Percentiles rank a stretch among this genome's conserved stretches.
Evolutionary conservation across 92 coral and sea anemone species (phyloP).

Genomic region (Phenganax marumi): DNA sequence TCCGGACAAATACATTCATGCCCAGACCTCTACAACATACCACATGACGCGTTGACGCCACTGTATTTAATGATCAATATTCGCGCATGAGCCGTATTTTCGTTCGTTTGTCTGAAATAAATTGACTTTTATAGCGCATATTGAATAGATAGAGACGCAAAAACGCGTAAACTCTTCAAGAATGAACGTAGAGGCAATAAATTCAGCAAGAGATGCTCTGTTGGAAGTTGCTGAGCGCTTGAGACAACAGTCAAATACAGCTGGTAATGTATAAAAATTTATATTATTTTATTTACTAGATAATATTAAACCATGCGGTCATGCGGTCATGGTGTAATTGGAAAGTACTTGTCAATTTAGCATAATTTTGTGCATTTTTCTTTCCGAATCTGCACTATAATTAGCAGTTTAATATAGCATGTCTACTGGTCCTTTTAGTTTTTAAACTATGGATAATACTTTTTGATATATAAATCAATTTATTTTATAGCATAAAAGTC

Average conservation of each 20-base stretch:
- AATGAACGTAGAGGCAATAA: slow-evolving; percentile 12
- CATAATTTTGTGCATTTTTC: no score
- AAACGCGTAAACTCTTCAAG: neutral
- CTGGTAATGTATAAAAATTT: no score
- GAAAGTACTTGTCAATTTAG: neutral
- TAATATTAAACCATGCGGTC: neutral
- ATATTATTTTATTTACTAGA: neutral
- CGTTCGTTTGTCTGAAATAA: neutral
- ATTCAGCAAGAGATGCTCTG: slow-evolving; percentile 15
- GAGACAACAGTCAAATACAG: slow-evolving; percentile 12
- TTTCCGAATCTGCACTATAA: no score
- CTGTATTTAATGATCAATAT: neutral
- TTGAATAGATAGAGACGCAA: neutral
- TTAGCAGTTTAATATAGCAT: no score
- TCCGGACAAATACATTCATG: slow-evolving; percentile 1
- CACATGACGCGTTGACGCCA: neutral
- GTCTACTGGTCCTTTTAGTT: no score
- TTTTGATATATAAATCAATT: no score
- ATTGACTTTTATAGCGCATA: slow-evolving; percentile 13
- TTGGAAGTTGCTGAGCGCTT: slow-evolving; percentile 27
- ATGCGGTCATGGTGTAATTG: neutral
- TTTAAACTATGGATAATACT: no score
- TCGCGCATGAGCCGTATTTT: neutral
- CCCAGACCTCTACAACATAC: neutral
- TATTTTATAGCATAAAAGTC: no score